phyloP scores from a whole-genome alignment of 1,140 invertebrate genomes.

The Aphelenchoides besseyi region DNA sequence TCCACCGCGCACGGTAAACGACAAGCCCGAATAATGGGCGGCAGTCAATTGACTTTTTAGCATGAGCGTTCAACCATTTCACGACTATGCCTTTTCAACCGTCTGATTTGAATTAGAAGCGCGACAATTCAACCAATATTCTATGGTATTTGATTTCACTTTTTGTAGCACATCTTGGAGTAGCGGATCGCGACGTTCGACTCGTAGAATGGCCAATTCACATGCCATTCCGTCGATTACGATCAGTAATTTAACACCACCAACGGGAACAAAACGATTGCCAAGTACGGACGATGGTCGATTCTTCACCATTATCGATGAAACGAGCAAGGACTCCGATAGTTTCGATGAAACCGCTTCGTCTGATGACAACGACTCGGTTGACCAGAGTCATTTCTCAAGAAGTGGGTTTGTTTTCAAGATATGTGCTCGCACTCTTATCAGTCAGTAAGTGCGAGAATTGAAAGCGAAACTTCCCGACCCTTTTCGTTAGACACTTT shows the following conservation, averaged over 20 bases:
- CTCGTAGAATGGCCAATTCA: too few relatives aligned
- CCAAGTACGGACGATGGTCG: not conserved
- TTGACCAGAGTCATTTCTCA: constrained; percentile 9
- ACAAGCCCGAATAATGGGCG: not conserved
- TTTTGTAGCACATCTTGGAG: not conserved
- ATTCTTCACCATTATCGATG: constrained; percentile 17
- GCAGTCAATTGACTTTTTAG: not conserved
- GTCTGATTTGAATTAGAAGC: too few relatives aligned
- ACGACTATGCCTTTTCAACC: too few relatives aligned
- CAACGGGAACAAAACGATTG: not conserved
- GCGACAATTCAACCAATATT: too few relatives aligned
- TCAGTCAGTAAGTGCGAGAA: too few relatives aligned
- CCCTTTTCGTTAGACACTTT: too few relatives aligned
- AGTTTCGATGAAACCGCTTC: constrained; percentile 1
- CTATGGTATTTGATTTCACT: too few relatives aligned
- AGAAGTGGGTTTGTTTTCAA: constrained; percentile 8
- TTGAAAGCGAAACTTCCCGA: too few relatives aligned
- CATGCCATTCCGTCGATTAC: not conserved
- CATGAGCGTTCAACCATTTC: too few relatives aligned
- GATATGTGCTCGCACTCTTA: not conserved
- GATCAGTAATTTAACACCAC: not conserved
- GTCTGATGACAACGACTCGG: not conserved
- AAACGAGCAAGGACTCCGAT: constrained; percentile 1
- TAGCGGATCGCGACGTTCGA: not conserved
- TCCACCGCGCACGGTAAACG: too few relatives aligned